Percentiles rank a stretch among this genome's conserved stretches.
These are phyloP conservation scores for Sparidentex hasta DNA, from an alignment of 2,797 vertebrate species.

Conservation along the genomic window DNA sequence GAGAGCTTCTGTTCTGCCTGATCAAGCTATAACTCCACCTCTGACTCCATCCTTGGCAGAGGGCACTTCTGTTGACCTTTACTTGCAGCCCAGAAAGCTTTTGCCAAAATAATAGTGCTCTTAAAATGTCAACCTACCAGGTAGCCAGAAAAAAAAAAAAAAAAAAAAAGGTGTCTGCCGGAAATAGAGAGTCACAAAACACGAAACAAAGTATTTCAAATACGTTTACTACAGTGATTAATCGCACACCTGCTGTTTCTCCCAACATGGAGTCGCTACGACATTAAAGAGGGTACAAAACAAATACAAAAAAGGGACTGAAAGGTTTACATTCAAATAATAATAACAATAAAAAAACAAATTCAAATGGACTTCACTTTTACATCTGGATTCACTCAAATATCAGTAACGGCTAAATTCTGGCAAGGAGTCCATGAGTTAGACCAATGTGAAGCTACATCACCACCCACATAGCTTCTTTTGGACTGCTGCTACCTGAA, in stretches of 20 bases:
- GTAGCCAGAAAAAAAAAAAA: not conserved
- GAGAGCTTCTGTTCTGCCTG: not conserved
- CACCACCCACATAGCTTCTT: not conserved
- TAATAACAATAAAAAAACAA: slow-evolving; percentile 28
- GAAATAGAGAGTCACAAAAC: not conserved
- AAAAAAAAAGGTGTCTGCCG: not conserved
- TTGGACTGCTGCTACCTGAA: not conserved
- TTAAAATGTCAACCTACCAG: slow-evolving; percentile 61
- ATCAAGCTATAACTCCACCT: slow-evolving; percentile 14
- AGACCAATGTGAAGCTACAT: not conserved
- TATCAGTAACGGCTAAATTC: slow-evolving; percentile 11
- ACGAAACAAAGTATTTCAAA: slow-evolving; percentile 39
- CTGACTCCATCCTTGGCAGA: not conserved
- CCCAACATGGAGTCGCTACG: not conserved
- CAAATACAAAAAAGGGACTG: slow-evolving; percentile 10
- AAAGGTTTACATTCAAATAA: slow-evolving; percentile 33
- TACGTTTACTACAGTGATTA: slow-evolving; percentile 55
- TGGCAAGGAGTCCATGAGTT: not conserved
- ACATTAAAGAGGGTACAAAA: not conserved
- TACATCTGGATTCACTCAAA: slow-evolving; percentile 6
- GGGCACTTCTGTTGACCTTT: slow-evolving; percentile 4
- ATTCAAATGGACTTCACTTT: slow-evolving; percentile 10
- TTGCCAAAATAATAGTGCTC: not conserved
- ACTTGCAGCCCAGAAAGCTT: slow-evolving; percentile 37
- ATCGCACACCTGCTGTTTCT: not conserved